Base-by-base conservation (phyloP, 2,888 invertebrate genomes). In the Mystacides longicornis region DNA sequence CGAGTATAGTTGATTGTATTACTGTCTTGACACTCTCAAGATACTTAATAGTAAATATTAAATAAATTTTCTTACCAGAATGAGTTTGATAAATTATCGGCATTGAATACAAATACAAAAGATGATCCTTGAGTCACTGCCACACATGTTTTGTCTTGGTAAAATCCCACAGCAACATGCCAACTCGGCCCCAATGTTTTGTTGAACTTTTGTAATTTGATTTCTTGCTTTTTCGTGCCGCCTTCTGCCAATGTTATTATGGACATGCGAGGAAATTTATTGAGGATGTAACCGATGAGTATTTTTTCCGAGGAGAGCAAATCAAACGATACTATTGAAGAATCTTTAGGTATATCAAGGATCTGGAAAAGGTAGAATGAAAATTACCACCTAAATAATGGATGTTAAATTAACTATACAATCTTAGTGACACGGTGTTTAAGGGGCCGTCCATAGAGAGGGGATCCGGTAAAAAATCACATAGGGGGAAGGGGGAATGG, bases 61-160 rank as follows among this genome's bases (percentile, higher is more conserved):
- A n/a, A 51, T 33, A 51, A 46, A 51, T 59, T 54, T 54, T 60
- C 62, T 52, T 49, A 55, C 62, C 49, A 57, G 42, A 52, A 14
- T 20, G 23, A 49, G 20, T 52, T 56, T 4, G 49, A 9, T 9
- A 55, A 50, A 54, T 71, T 65, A 11, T 66, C 61, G 49, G 75
- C 62, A 63, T 75, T 73, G 62, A 75, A 76, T 37, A 77, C 67
- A 51, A 64, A 70, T 20, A 77, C 62, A 51, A 54, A 64, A 60
- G 67, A 69, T 1, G 72, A 70, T 27, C 74, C 75, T 66, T 75
- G 75, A 20, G 67, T 65, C 19, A 77, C 63, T 11, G 75, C 76
- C 45, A 71, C 77, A 69, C 69, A 73, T 63, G 66, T 67, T 18
- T 73, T 70, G 21, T 70, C 69, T 49, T 71, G 66, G 55, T 68